Percentiles rank a stretch among this genome's conserved stretches.
phyloP scores from a whole-genome alignment of 1,140 invertebrate genomes.

The Lordiphosa mommai region DNA sequence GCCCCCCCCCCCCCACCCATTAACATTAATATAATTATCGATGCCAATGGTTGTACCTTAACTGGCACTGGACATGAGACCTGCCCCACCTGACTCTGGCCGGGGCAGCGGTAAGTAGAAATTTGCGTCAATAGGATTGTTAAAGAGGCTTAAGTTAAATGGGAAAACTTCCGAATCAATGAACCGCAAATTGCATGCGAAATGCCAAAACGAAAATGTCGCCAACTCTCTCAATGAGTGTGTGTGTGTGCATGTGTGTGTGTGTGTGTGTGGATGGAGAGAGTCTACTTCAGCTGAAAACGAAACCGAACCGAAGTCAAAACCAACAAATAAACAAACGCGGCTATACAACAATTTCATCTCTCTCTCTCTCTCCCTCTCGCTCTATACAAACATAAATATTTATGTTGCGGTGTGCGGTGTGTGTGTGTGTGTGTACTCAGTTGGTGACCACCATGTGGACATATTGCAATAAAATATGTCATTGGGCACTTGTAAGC shows the following conservation, averaged over 20 bases:
- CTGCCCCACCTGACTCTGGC: constrained; percentile 1
- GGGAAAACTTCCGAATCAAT: constrained; percentile 79
- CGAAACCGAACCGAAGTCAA: constrained; percentile 38
- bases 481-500: constrained; percentile 24
- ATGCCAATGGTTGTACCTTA: background rate
- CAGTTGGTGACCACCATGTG: constrained; percentile 15
- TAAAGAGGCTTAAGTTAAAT: constrained; percentile 80
- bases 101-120: constrained; percentile 60
- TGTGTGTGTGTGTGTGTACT: background rate
- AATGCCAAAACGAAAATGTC: constrained; percentile 78
- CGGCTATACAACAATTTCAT: constrained; percentile 30
- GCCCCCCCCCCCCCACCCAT: background rate
- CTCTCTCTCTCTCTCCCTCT: background rate
- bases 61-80: background rate
- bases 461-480: constrained; percentile 35
- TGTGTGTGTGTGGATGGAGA: constrained; percentile 5
- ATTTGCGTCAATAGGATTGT: constrained; percentile 78
- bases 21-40: constrained; percentile 50
- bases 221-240: constrained; percentile 29
- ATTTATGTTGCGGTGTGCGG: background rate
- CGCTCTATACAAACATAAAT: background rate
- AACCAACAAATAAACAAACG: constrained; percentile 24
- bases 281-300: constrained; percentile 35
- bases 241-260: background rate
- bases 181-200: constrained; percentile 79